A percentile compares a stretch with the other conserved stretches of the same genome.
Conservation (phyloP, 1,140 invertebrate genomes). For the Lanistes nyassanus region DNA sequence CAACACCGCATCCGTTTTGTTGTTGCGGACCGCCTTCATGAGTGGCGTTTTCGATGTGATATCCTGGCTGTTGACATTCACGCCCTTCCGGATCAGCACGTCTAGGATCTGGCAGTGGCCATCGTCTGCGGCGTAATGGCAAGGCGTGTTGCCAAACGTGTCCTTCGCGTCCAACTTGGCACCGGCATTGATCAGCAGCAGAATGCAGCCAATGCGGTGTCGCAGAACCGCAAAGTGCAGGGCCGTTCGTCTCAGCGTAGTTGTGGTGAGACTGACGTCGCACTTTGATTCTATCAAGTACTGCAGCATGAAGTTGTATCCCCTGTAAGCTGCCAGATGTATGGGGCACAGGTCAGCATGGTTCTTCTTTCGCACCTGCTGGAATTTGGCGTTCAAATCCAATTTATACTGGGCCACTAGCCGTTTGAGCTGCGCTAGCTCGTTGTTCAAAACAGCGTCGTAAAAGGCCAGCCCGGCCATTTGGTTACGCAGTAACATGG, state of each 20-base stretch:
- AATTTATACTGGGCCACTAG: constrained; percentile 64
- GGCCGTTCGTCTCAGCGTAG: constrained; percentile 59
- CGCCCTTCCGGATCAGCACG: constrained; percentile 59
- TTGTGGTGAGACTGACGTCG: constrained; percentile 63
- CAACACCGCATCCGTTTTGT: constrained; percentile 62
- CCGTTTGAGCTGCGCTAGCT: constrained; percentile 59
- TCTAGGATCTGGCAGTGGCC: constrained; percentile 64
- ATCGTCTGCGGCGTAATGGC: constrained; percentile 66
- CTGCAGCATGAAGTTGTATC: constrained; percentile 65
- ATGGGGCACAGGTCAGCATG: constrained; percentile 64
- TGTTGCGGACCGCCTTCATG: constrained; percentile 66
- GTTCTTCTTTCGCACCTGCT: constrained; percentile 65
- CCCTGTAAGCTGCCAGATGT: constrained; percentile 63
- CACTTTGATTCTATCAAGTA: constrained; percentile 65
- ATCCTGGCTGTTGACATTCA: constrained; percentile 63
- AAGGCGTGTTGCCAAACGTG: constrained; percentile 65
- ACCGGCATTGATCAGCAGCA: constrained; percentile 60
- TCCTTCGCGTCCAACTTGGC: constrained; percentile 64
- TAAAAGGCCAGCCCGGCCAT: constrained; percentile 65
- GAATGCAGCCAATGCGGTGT: constrained; percentile 64
- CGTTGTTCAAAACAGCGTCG: constrained; percentile 66
- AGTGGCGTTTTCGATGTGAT: constrained; percentile 66
- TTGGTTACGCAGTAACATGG: constrained; percentile 59
- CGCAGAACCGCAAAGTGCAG: constrained; percentile 64
- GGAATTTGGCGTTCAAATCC: constrained; percentile 65